Percentiles rank a stretch among this genome's conserved stretches.
These are phyloP conservation scores for Heliconius ismenius DNA, from an alignment of 2,888 invertebrate genomes.

Conservation along the genomic window DNA sequence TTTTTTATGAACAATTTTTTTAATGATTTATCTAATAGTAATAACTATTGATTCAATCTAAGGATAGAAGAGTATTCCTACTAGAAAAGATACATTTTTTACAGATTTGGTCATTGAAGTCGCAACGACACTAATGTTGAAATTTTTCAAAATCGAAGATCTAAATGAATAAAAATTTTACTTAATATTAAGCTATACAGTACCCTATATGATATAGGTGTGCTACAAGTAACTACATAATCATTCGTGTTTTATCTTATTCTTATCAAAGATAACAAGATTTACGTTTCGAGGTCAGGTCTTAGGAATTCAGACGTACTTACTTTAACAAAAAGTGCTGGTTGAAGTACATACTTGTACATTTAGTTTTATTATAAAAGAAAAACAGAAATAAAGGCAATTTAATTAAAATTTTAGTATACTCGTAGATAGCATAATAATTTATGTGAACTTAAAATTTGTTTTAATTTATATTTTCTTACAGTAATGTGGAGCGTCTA, in stretches of 20 bases:
- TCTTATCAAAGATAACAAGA: constrained; percentile 36
- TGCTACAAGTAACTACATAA: constrained; percentile 10
- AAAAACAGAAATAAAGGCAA: background rate
- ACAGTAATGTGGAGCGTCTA: background rate
- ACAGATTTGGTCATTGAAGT: too few species aligned
- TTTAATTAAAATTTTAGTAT: background rate
- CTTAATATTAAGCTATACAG: too few species aligned
- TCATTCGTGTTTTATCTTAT: constrained; percentile 22
- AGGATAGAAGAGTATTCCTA: too few species aligned
- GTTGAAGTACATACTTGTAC: background rate
- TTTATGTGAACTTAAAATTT: background rate
- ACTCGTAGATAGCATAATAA: too few species aligned
- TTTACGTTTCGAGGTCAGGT: constrained; percentile 33
- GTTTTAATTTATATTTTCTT: background rate
- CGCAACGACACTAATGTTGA: too few species aligned
- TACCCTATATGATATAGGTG: background rate
- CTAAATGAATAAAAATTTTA: too few species aligned
- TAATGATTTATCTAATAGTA: too few species aligned
- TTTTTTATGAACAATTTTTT: too few species aligned
- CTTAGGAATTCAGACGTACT: constrained; percentile 13
- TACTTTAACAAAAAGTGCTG: background rate
- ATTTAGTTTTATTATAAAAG: background rate
- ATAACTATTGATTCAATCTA: too few species aligned
- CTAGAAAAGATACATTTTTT: too few species aligned
- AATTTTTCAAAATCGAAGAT: too few species aligned